Evolutionary conservation across 1,140 invertebrate genomes (phyloP).

Genomic region (Coptotermes formosanus): DNA sequence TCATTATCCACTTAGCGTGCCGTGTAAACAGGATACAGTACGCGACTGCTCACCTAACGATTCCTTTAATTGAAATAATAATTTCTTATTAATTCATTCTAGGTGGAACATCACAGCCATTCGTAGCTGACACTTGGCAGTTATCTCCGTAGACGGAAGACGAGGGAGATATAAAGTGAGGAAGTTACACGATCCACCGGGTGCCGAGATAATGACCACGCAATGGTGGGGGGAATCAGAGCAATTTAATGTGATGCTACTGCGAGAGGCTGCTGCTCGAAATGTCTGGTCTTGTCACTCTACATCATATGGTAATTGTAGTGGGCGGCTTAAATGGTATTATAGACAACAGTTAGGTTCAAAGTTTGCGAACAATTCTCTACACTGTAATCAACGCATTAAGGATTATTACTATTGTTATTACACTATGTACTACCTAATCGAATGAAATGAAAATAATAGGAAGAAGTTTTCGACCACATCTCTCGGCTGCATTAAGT

Average conservation of each 20-base stretch:
- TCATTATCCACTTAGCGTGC: too few species aligned
- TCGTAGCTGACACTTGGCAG: background rate
- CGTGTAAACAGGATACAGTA: too few species aligned
- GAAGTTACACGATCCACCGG: background rate
- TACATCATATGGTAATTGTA: background rate
- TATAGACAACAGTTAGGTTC: background rate
- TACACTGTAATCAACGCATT: background rate
- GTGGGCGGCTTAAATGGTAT: background rate
- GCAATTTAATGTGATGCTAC: background rate
- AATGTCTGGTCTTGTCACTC: background rate
- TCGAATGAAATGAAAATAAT: background rate
- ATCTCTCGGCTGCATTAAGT: background rate
- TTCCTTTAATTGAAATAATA: background rate
- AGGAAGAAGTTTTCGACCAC: background rate
- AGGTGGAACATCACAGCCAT: background rate
- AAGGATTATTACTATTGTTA: background rate
- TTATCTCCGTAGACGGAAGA: background rate
- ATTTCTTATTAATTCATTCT: background rate
- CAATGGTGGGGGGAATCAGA: background rate
- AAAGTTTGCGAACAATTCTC: slow-evolving; percentile 15
- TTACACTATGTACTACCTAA: background rate
- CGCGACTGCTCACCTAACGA: too few species aligned
- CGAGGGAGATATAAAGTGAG: background rate
- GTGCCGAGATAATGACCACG: background rate
- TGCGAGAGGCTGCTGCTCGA: background rate